Base-by-base conservation (phyloP, 35 echinoderm and acorn worm genomes). In the Acanthaster planci region DNA sequence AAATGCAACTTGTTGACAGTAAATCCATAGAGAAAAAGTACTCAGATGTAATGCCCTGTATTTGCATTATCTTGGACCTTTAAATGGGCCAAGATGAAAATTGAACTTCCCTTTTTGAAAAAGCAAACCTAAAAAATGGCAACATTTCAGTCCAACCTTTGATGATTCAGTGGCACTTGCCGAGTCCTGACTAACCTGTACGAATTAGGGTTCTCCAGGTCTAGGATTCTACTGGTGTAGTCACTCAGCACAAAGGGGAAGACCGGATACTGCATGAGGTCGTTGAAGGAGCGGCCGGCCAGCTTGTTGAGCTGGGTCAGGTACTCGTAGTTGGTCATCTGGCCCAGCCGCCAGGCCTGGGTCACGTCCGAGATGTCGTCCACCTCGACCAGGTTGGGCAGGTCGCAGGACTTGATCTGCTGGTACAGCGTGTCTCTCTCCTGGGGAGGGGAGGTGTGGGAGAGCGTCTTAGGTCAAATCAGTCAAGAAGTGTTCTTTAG, bases 221-320 rank as follows among this genome's bases (percentile, higher is more conserved):
- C 91, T 18, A 98, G 60, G 77, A 77, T 67, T 1, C 80, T 76
- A 68, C 67, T 90, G 2, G 58, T 77, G 8, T 94, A 94, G 51
- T 94, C 89, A 51, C 84, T 81, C 14, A 98, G 84, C 8, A 97
- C 77, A 52, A 97, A 97, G 2, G 95, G 95, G 78, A 98, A 93
- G 2, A 98, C 92, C 6, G 95, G 95, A 89, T 98, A 98, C 79
- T 98, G 95, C 95, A 98, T 98, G 55, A 98, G 92, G 55, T 98
- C 95, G 79, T 98, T 98, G 77, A 98, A 98, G 1, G 95, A 93
- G 10, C 95, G 64, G 7, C 95, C 95, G 21, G 84, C 79, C 10
- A 88, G 89, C 56, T 98, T 97, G 72, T 98, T 98, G 21, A 94
- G 95, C 50, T 98, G 95, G 32, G 92, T 98, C 80, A 98, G 81